Conservation (phyloP, 1,140 invertebrate species). For the Platorchestia sp. region DNA sequence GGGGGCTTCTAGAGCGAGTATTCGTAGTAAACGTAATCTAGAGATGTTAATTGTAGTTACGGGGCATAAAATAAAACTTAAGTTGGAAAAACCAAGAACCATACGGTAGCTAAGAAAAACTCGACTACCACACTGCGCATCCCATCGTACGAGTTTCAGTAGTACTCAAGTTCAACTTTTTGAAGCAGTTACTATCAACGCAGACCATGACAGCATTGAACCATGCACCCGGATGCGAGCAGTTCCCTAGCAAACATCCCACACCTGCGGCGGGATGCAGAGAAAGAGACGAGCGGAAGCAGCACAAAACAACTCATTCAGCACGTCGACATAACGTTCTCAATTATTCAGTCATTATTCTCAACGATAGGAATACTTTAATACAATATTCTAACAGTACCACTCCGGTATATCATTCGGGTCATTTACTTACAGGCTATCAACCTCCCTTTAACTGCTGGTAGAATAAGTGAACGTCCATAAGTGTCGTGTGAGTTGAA, state of each 20-base stretch:
- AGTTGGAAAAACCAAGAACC: not conserved
- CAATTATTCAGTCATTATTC: not conserved
- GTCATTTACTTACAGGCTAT: not conserved
- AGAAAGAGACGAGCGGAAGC: not conserved
- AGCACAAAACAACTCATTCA: not conserved
- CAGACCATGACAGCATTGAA: not conserved
- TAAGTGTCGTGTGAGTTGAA: not conserved
- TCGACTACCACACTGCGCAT: not conserved
- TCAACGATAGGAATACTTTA: not conserved
- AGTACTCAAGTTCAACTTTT: not conserved
- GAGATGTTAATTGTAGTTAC: not conserved
- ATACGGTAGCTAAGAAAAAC: not conserved
- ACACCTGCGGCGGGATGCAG: constrained; percentile 27
- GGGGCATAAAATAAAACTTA: not conserved
- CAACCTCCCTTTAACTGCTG: not conserved
- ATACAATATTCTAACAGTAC: not conserved
- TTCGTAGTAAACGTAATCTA: not conserved
- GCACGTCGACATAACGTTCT: not conserved
- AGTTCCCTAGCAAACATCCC: not conserved
- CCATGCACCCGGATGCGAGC: not conserved
- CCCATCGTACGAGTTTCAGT: not conserved
- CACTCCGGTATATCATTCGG: not conserved
- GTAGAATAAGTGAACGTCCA: not conserved
- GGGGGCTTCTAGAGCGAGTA: not conserved
- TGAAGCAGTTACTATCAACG: not conserved